Base-by-base conservation (phyloP, 2,888 invertebrate species). In the Netelia fuscicornis region DNA sequence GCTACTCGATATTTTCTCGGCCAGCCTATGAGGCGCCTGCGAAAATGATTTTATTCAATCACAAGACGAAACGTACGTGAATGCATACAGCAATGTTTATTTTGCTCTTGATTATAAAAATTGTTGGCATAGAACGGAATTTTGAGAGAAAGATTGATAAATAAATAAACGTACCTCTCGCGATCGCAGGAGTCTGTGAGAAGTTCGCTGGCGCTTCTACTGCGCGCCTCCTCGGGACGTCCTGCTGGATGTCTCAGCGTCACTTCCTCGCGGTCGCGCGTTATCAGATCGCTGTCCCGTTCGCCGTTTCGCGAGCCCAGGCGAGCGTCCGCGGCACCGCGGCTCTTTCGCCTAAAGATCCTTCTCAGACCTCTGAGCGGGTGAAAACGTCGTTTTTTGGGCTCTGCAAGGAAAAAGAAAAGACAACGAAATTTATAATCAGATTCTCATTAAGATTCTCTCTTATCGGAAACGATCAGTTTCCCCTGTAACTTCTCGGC, bases 311-410 rank as follows among this genome's bases (percentile, higher is more conserved):
- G 94, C 93, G 86, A 94, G 94, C 74, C 85, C 75, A 91, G 83
- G 58, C 91, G 89, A 23, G 90, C 83, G 82, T 95, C 94, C 48
- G 94, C 94, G 37, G 94, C 92, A 17, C 94, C 94, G 56, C 94
- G 94, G 89, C 93, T 94, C 92, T 94, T 95, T 90, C 95, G 95
- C 93, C 96, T 96, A 94, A 97, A 97, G 94, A 96, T 96, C 90
- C 96, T 96, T 90, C 96, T 96, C 88, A 96, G 95, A 48, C 96
- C 96, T 89, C 96, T 96, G 84, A 97, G 93, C 11, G 94, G 95
- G 88, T 94, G 95, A 92, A 96, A 96, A 80, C 96, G 95, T n/a
- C 96, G 95, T 83, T 96, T 96, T 91, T 95, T 95, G 86, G 94
- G 93, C 88, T 94, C 95, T 95, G 92, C 6, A 92, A 90, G 82